phyloP scores from a whole-genome alignment of 2,888 invertebrate genomes.

The Parascotia fuliginaria region DNA sequence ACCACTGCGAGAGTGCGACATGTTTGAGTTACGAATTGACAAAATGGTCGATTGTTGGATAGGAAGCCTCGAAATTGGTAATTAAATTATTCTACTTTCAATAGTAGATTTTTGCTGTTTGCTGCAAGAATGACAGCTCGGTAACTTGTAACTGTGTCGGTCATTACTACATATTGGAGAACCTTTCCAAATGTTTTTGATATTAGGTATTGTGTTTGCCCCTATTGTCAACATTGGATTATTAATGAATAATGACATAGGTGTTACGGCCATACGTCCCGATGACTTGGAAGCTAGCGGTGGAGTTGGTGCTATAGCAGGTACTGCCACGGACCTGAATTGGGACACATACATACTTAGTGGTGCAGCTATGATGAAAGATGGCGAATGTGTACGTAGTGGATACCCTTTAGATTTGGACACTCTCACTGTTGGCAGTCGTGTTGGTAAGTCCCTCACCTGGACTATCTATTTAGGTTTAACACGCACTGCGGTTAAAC shows the following conservation, averaged over 20 bases:
- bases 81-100: slow-evolving; percentile 9
- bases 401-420: slow-evolving; percentile 95
- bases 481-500: neutral
- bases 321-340: slow-evolving; percentile 96
- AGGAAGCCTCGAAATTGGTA: slow-evolving; percentile 95
- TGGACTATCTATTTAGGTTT: too few species aligned
- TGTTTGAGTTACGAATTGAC: slow-evolving; percentile 96
- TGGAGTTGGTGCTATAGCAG: slow-evolving; percentile 80
- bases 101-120: too few species aligned
- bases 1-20: slow-evolving; percentile 94
- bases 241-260: slow-evolving; percentile 71
- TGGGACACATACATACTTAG: slow-evolving; percentile 97
- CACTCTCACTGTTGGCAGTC: slow-evolving; percentile 90
- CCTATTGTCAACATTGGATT: too few species aligned
- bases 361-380: slow-evolving; percentile 96
- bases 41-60: slow-evolving; percentile 97
- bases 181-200: too few species aligned
- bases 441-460: slow-evolving; percentile 86
- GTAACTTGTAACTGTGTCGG: too few species aligned
- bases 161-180: too few species aligned
- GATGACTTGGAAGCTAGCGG: slow-evolving; percentile 90
- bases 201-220: too few species aligned
- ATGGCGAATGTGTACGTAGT: slow-evolving; percentile 93
- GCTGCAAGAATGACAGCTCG: too few species aligned
- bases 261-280: slow-evolving; percentile 95